phyloP scores from a whole-genome alignment of 2,888 invertebrate species.

The Pseudococcus viburni region DNA sequence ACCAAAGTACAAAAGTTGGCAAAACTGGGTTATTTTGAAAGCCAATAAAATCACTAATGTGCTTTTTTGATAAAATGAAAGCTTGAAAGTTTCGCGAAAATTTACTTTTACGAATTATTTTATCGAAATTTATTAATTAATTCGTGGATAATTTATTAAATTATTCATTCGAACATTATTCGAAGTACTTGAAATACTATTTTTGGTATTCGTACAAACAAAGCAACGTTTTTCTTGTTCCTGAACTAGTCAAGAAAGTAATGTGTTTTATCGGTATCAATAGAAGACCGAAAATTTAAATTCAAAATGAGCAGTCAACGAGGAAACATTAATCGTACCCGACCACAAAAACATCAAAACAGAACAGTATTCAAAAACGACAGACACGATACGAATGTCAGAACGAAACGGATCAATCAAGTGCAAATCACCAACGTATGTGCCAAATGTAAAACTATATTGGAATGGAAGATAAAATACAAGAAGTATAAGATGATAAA shows the following conservation, averaged over 20 bases:
- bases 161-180: neutral
- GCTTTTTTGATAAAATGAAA: neutral
- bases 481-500: constrained; percentile 92
- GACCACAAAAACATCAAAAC: constrained; percentile 91
- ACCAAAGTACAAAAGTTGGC: neutral
- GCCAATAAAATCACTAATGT: constrained; percentile 25
- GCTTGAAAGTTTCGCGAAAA: neutral
- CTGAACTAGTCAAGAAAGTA: neutral
- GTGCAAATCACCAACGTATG: constrained; percentile 85
- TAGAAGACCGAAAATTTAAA: neutral
- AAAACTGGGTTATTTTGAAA: constrained; percentile 3
- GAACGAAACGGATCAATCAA: constrained; percentile 83
- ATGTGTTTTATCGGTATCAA: neutral
- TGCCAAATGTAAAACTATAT: constrained; percentile 85
- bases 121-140: no score
- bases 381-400: constrained; percentile 86
- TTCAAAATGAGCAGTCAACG: constrained; percentile 81
- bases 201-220: neutral
- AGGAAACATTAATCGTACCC: constrained; percentile 79
- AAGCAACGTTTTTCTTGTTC: neutral
- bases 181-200: neutral
- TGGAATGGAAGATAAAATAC: constrained; percentile 96
- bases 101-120: neutral
- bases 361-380: constrained; percentile 86
- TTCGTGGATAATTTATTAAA: neutral